These are phyloP conservation scores for Drosophila ambigua DNA, from an alignment of 1,140 invertebrate species.

Conservation along the genomic window DNA sequence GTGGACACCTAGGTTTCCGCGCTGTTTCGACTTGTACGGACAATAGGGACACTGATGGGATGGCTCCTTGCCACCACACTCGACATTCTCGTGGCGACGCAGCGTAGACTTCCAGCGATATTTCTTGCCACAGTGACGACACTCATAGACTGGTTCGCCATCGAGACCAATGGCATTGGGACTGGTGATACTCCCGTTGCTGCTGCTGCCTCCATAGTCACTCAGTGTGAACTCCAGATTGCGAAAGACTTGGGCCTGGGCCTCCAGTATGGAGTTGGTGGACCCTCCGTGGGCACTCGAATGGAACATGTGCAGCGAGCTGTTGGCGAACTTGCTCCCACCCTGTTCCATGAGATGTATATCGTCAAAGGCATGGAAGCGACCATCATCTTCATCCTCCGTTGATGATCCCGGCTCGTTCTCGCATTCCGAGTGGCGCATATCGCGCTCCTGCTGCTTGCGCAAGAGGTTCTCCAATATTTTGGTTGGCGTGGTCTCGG, in stretches of 20 bases:
- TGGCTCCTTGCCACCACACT: constrained; percentile 93
- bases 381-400: constrained; percentile 73
- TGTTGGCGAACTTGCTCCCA: constrained; percentile 47
- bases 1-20: constrained; percentile 91
- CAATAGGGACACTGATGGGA: constrained; percentile 92
- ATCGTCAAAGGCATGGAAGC: constrained; percentile 74
- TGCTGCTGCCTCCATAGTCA: constrained; percentile 72
- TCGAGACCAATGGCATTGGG: constrained; percentile 84
- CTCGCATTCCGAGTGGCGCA: constrained; percentile 67
- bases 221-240: constrained; percentile 73
- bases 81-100: constrained; percentile 92
- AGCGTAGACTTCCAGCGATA: constrained; percentile 93
- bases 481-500: constrained; percentile 60
- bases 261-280: constrained; percentile 54
- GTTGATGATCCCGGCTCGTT: constrained; percentile 61
- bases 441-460: constrained; percentile 66
- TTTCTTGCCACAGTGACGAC: constrained; percentile 91
- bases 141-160: constrained; percentile 88
- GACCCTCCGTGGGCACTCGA: constrained; percentile 50
- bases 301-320: constrained; percentile 50
- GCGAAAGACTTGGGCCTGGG: constrained; percentile 75
- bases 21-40: constrained; percentile 90
- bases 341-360: constrained; percentile 76
- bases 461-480: constrained; percentile 75
- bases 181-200: constrained; percentile 63